phyloP scores from a whole-genome alignment of 2,797 vertebrate species.

The Hozukius guyotensis region DNA sequence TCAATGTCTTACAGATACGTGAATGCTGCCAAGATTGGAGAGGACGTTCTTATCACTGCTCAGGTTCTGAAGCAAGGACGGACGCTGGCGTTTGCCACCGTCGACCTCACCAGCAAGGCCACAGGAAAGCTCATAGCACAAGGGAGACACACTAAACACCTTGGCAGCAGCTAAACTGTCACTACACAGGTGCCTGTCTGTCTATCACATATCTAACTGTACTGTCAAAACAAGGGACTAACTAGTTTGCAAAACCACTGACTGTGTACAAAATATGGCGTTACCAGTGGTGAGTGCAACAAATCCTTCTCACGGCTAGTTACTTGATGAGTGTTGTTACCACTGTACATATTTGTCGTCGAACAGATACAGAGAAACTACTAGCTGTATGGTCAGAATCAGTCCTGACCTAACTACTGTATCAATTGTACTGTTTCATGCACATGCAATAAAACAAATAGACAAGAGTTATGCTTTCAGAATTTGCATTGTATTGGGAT shows the following conservation, averaged over 20 bases:
- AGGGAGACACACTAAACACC: slow-evolving; percentile 94
- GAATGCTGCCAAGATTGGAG: slow-evolving; percentile 93
- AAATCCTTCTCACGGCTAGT: not conserved
- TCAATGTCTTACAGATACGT: slow-evolving; percentile 87
- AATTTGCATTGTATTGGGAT: slow-evolving; percentile 82
- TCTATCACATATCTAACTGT: not conserved
- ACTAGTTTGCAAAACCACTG: slow-evolving; percentile 1
- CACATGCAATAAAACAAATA: slow-evolving; percentile 72
- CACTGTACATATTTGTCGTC: not conserved
- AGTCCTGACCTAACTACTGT: not conserved
- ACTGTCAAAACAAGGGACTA: not conserved
- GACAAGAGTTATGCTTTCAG: slow-evolving; percentile 69
- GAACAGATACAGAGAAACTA: not conserved
- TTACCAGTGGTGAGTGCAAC: not conserved
- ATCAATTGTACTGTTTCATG: slow-evolving; percentile 13
- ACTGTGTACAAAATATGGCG: not conserved
- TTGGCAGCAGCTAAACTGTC: slow-evolving; percentile 81
- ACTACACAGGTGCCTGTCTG: not conserved
- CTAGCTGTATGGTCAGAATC: not conserved
- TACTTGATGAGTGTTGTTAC: not conserved
- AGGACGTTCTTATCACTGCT: slow-evolving; percentile 93
- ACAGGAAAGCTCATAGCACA: slow-evolving; percentile 94
- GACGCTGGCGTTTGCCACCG: slow-evolving; percentile 90
- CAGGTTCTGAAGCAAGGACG: slow-evolving; percentile 93
- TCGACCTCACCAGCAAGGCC: slow-evolving; percentile 92